Evolutionary conservation across 2,113 vertebrate species (phyloP), one percentile per base, ranked within the genome.

Genomic region (Podarcis cretensis): DNA sequence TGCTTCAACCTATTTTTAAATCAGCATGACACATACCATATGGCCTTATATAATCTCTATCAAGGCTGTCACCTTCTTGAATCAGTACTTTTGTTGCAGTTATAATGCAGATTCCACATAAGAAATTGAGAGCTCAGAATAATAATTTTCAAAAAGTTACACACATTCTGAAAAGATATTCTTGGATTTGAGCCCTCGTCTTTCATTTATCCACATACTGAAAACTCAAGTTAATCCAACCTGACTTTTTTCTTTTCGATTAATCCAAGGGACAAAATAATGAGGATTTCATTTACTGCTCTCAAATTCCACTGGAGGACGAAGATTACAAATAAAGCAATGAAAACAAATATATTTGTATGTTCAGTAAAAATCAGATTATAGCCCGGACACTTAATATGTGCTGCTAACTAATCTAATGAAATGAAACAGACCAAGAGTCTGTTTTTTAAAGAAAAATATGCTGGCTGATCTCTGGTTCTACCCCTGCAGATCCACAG

Each of bases 1-100:
- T 86, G 85, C 92, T 90, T 94, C 84, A 95, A 92, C 84, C 84
- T 93, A 85, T 91, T 92, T 90, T 90, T 89, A 79, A 89, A 91
- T 91, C 93, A 94, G 93, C 25, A 87, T 83, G 93, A 95, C 91
- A 90, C 81, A 76, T 92, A 93, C 23, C 81, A 73, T 90, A 92
- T 18, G 30, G 82, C 91, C 71, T 94, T 88, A 40, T 0, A 89
- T 85, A 84, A 84, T 68, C 43, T 79, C 43, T 79, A 30, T 87
- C 85, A 92, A 85, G 25, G 0, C 6, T 27, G 90, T 65, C 89
- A 92, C 5, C 85, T 92, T 93, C 30, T 82, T 88, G 78, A 25
- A 27, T 21, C 20, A 83, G 54, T 87, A 43, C 74, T 90, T 79
- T 23, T 69, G 43, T 84, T 68, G 48, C n/a, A 77, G 89, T 81